Base-by-base conservation (phyloP, 2,113 vertebrate species). In the Protobothrops flavoviridis region DNA sequence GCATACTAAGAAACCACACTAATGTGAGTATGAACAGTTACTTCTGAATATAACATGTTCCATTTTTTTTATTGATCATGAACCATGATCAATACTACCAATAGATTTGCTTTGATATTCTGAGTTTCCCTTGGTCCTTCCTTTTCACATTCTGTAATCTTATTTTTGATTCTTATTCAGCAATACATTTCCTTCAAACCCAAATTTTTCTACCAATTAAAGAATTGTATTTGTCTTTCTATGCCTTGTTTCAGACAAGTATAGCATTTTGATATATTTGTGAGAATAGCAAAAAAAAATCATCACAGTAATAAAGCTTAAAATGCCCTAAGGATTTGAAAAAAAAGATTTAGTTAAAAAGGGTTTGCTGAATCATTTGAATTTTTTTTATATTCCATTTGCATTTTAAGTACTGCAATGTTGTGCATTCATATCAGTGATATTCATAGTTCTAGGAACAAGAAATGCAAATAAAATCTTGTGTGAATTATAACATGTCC, bases 321-420 rank as follows among this genome's bases (percentile, higher is more conserved):
- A 85, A 93, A 45, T 23, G 12, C 48, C 8, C 93, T 11, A 88
- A 94, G 95, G 85, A 61, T 39, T 93, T 96, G 6, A 89, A 90
- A 95, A 95, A 59, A 24, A 10, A 95, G 96, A 96, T 90, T 9
- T 94, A 94, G 94, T 94, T 81, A 94, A 59, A 86, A 53, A 95
- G 69, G 85, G 94, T 69, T 95, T 92, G 86, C 94, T 85, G 92
- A 95, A 94, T 95, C 91, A 93, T 87, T 85, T 95, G 94, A 29
- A 95, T 74, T 93, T 95, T 95, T 59, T 93, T 96, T 93, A 94
- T 96, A 92, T 93, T 94, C 91, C 4, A 0, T 93, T 57, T 93
- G 92, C 4, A 57, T 21, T 94, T 91, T 57, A 0, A 0, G 50
- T 96, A 91, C 87, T 90, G 5, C 85, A 15, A 33, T 93, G 15